Evolutionary conservation across 2,888 invertebrate species (phyloP).

Genomic region (Agrochola lychnidis): DNA sequence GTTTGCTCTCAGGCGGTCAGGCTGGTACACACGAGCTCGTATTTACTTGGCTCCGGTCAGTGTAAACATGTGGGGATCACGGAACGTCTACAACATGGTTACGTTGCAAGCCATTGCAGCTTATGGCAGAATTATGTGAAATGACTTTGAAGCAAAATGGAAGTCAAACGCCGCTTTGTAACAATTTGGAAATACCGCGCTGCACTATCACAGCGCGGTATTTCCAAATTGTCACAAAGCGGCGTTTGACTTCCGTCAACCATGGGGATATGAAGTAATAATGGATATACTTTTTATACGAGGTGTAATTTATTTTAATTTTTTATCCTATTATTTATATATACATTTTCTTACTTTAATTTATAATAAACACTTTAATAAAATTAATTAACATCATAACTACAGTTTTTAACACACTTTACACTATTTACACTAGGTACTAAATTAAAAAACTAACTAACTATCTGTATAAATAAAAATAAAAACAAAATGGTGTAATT

Average conservation of each 20-base stretch:
- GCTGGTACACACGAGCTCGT: neutral
- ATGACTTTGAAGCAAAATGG: neutral
- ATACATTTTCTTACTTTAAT: too few relatives aligned
- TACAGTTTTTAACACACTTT: too few relatives aligned
- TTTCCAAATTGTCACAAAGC: too few relatives aligned
- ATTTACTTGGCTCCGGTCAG: conserved; percentile 5
- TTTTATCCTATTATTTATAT: too few relatives aligned
- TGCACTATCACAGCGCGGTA: too few relatives aligned
- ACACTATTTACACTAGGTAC: too few relatives aligned
- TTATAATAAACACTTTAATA: too few relatives aligned
- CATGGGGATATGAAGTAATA: neutral
- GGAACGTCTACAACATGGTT: neutral
- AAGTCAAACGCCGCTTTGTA: neutral
- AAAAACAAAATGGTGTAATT: neutral
- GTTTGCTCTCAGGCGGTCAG: conserved; percentile 1
- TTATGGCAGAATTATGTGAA: neutral
- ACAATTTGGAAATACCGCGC: neutral
- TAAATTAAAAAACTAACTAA: too few relatives aligned
- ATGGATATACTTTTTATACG: neutral
- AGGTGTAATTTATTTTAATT: neutral
- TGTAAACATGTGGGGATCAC: conserved; percentile 7
- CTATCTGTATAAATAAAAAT: too few relatives aligned
- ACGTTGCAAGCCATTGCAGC: neutral
- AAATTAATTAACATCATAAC: too few relatives aligned
- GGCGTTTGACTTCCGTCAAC: neutral